Base-by-base conservation (phyloP, 2,797 vertebrate genomes). In the Bryconaethiops microstoma region DNA sequence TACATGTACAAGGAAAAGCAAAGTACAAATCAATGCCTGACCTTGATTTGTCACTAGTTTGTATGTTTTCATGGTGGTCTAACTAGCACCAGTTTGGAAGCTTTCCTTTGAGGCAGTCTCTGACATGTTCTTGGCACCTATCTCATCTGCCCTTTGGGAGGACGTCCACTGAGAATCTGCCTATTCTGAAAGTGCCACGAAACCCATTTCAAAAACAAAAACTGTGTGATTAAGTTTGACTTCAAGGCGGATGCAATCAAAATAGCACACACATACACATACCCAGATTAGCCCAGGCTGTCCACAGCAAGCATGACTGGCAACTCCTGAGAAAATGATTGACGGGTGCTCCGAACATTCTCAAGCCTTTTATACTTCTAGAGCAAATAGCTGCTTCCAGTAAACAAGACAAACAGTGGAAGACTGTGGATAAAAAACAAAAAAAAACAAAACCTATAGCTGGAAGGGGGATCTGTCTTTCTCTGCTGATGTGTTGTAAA, bases 181-280 rank as follows among this genome's bases (percentile, higher is more conserved):
- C 73, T 4, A 16, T 48, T 59, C 48, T 35, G 55, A 29, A 64
- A 42, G 52, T 23, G n/a, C 29, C 68, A 19, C 29, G 25, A 39
- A 79, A 65, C 55, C 55, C 19, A 50, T 80, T 78, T 78, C 48
- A 62, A 64, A 70, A 75, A 62, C 63, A 71, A 78, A 78, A 64
- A 77, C 62, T 84, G 52, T 81, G 67, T 81, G 80, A 85, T 76
- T 81, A 82, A 57, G 71, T 78, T 73, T 71, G 76, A 83, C 82
- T 82, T 72, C 63, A 69, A 82, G 80, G 78, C 78, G 82, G 62
- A 78, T 74, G 42, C 42, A 74, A 82, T 83, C 78, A 57, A 81
- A 82, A 82, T 68, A 29, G 75, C 75, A 83, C 79, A 83, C 63
- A 81, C 55, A 63, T 71, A 68, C 63, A 48, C 52, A 80, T 72